Evolutionary conservation across 1,140 invertebrate genomes (phyloP), one percentile per base, ranked within the genome.

Genomic region (Lepidurus couesii): DNA sequence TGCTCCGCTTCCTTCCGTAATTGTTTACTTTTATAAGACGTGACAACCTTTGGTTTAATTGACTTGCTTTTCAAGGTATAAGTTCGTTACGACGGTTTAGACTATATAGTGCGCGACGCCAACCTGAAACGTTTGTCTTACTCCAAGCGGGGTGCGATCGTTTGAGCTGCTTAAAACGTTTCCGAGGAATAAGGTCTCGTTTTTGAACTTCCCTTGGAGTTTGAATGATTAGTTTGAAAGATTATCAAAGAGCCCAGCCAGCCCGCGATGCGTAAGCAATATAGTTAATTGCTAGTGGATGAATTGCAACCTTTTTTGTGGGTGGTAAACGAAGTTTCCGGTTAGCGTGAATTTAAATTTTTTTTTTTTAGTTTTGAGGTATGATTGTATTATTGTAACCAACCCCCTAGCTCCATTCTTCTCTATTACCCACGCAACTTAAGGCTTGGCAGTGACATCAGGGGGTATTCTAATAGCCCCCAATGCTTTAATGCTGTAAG

Each of bases 251-350:
- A 47, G 45, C 45, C 16, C 45, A 11, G 9, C 9, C 16, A 9
- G 9, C 45, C 45, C 45, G 16, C 9, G 6, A 13, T n/a, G 9
- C 16, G 53, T n/a, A 9, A 65, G 53, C 53, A 9, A 65, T 21
- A n/a, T 13, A 7, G 5, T 65, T 65, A 65, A 65, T 65, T 65
- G 13, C 9, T 2, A 65, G 9, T 21, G 53, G 53, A 65, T 65
- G 53, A 65, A 65, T 65, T 65, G 53, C 53, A 65, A 65, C 53
- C 53, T 65, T 65, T 65, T 65, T 65, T 65, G 16, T 21, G 53
- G 9, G 13, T 65, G 21, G 21, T 65, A n/a, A 21, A 65, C 9
- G 16, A 65, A n/a, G 53, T 65, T 65, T 65, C 53, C 53, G 53
- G 53, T 13, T 65, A 65, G 13, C 53, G 13, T 16, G 53, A 65